phyloP scores from a whole-genome alignment of 1,140 invertebrate species.

The Drosophila pseudoananassae region DNA sequence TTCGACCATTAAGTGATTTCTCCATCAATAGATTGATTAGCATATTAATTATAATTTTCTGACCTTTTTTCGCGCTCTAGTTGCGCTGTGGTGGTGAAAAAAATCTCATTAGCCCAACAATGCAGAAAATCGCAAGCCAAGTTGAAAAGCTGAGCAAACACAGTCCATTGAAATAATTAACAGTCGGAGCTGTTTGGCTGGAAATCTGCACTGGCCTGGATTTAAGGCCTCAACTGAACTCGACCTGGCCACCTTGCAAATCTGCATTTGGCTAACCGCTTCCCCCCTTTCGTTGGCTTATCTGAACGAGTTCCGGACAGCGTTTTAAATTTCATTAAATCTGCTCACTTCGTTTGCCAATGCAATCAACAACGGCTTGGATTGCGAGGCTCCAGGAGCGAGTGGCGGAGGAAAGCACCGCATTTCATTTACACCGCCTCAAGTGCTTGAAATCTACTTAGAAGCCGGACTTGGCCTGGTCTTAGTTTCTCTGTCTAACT shows the following conservation, averaged over 20 bases:
- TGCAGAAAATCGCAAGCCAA: conserved; percentile 60
- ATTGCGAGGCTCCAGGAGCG: conserved; percentile 6
- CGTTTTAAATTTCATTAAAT: conserved; percentile 80
- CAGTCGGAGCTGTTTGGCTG: conserved; percentile 22
- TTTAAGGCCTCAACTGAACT: conserved; percentile 3
- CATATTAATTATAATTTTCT: conserved; percentile 42
- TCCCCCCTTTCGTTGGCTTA: conserved; percentile 9
- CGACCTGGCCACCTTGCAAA: conserved; percentile 29
- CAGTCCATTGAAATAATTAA: conserved; percentile 75
- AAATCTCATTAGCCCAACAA: conserved; percentile 62
- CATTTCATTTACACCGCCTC: conserved; percentile 77
- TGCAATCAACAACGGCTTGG: conserved; percentile 71
- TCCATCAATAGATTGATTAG: conserved; percentile 20
- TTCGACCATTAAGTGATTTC: conserved; percentile 48
- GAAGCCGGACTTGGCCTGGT: conserved; percentile 20
- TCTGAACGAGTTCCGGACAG: conserved; percentile 48
- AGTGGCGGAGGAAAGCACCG: conserved; percentile 31
- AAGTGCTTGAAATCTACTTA: conserved; percentile 76
- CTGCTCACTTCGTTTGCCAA: conserved; percentile 81
- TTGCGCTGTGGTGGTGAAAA: conserved; percentile 19
- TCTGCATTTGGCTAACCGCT: conserved; percentile 55
- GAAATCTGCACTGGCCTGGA: conserved; percentile 57
- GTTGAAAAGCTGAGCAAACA: conserved; percentile 61
- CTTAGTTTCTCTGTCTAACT: conserved; percentile 22
- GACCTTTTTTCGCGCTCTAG: not conserved